A percentile compares a stretch with the other conserved stretches of the same genome.
phyloP scores from a whole-genome alignment of 2,797 vertebrate species.

The Bovichtus variegatus region DNA sequence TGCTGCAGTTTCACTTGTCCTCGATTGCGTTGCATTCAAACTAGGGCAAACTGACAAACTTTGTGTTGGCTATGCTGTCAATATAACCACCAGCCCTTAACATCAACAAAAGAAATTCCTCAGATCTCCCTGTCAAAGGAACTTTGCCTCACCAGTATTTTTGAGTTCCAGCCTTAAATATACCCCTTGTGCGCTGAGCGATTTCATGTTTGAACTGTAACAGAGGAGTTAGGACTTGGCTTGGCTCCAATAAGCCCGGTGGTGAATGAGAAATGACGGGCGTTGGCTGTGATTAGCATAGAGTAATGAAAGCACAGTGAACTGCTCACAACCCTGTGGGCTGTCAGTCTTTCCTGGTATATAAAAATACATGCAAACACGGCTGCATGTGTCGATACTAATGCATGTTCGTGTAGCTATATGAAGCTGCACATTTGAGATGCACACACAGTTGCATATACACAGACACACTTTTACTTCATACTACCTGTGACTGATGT shows the following conservation, averaged over 20 bases:
- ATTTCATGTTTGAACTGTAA: constrained; percentile 52
- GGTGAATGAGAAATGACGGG: constrained; percentile 62
- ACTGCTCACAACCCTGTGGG: constrained; percentile 36
- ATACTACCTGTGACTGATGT: not conserved
- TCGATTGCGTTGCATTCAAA: constrained; percentile 49
- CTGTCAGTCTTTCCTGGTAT: constrained; percentile 27
- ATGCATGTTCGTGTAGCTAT: not conserved
- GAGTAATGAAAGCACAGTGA: constrained; percentile 55
- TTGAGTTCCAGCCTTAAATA: constrained; percentile 5
- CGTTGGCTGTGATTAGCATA: constrained; percentile 62
- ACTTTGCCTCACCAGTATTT: constrained; percentile 53
- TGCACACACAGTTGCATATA: not conserved
- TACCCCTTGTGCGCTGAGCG: constrained; percentile 8
- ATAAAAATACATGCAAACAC: constrained; percentile 35
- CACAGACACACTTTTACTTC: not conserved
- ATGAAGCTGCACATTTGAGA: not conserved
- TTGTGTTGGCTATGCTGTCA: constrained; percentile 50
- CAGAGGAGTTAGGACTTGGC: constrained; percentile 48
- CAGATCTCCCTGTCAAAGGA: constrained; percentile 61
- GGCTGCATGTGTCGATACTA: constrained; percentile 3
- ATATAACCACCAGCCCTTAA: constrained; percentile 39
- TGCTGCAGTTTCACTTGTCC: constrained; percentile 16
- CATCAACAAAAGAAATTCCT: constrained; percentile 41
- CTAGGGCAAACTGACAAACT: constrained; percentile 54
- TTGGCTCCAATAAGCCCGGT: constrained; percentile 33